Base-by-base conservation (phyloP, 2,797 vertebrate genomes). In the Pangasius djambal region DNA sequence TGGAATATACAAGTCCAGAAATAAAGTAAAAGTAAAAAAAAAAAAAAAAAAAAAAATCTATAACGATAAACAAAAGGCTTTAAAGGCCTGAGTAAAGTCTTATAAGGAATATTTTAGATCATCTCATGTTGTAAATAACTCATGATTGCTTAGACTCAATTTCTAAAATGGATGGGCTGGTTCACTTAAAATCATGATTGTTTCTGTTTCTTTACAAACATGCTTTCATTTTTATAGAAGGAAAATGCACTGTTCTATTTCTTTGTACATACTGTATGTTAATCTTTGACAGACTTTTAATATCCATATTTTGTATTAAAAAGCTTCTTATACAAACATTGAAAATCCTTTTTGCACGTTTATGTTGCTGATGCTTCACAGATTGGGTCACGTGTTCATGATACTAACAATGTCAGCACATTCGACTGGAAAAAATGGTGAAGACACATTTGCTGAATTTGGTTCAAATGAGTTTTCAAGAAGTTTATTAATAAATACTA, bases 241-340 rank as follows among this genome's bases (percentile, higher is more conserved):
- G 34, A 90, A 86, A 67, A 91, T 89, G 90, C 86, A 92, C 91
- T 86, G 67, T n/a, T 87, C 61, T 86, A 50, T 63, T 50, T 83
- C 37, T 75, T 94, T 96, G 92, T 97, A 95, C 96, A 96, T 95
- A 94, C 52, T 96, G 94, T 95, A 94, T 95, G 94, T 94, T 70
- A 88, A 93, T 55, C 37, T 20, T 84, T 16, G 34, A 83, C 95
- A 93, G 93, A 96, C 95, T 85, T 83, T 87, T 83, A 91, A 86
- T 88, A 87, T 63, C 63, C 48, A 37, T 69, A 13, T 92, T 91
- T 89, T 88, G 77, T 90, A 95, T 94, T 96, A 96, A 95, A 94
- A 61, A 95, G 91, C 89, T 95, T 94, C 95, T 93, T 94, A 93
- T 40, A 65, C 48, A 70, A 75, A 86, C 84, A 4, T 1, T 28